Conservation (phyloP, 2,113 vertebrate species). For the Noturus placidus region DNA sequence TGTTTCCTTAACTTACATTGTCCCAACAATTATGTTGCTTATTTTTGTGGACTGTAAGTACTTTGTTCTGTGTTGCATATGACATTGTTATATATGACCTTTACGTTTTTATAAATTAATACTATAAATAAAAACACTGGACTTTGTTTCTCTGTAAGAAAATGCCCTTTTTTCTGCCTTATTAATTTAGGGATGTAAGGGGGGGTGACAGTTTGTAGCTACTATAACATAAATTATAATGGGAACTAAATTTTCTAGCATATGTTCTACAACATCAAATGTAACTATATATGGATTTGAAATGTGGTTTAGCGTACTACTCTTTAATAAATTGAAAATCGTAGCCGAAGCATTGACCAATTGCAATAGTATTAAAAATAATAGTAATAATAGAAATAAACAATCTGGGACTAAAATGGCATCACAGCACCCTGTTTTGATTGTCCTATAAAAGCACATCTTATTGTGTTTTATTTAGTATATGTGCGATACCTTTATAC, state of each 20-base stretch:
- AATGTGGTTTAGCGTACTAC: background rate
- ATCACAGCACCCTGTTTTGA: background rate
- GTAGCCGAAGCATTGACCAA: background rate
- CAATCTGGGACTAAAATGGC: background rate
- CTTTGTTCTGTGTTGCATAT: background rate
- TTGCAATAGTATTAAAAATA: background rate
- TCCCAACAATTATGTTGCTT: background rate
- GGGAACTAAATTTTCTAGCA: background rate
- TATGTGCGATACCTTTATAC: too few relatives aligned
- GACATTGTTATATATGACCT: background rate
- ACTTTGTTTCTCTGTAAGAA: background rate
- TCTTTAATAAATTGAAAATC: background rate
- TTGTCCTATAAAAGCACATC: background rate
- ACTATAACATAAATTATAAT: background rate
- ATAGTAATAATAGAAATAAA: background rate
- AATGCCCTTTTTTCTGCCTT: background rate
- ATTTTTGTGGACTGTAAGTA: background rate
- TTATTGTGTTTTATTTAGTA: background rate
- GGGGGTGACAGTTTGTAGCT: background rate
- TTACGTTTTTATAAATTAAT: background rate
- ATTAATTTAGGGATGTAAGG: background rate
- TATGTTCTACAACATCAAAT: background rate
- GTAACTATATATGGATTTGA: background rate
- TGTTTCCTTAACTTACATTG: background rate
- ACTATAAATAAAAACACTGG: background rate